Base-by-base conservation (phyloP, 2,888 invertebrate species). In the Orthonevra nobilis region DNA sequence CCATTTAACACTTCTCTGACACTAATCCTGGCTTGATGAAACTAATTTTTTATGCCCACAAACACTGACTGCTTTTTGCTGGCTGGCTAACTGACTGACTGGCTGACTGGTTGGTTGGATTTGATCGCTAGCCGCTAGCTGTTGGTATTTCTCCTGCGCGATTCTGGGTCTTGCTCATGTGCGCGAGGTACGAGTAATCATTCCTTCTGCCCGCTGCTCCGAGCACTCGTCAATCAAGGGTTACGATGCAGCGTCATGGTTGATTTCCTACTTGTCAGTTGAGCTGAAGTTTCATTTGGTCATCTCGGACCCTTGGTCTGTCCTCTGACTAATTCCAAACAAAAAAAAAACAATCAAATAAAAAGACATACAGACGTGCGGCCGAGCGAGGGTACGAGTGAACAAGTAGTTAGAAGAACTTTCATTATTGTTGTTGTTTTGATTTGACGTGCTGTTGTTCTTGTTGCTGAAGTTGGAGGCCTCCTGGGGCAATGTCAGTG, bases 1-100 rank as follows among this genome's bases (percentile, higher is more conserved):
- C 88, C 88, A 88, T 88, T 88, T 88, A 88, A 88, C 88, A 88
- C 88, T 85, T 87, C 87, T 88, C 85, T 87, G 88, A 88, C 88
- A 87, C 86, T 88, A 88, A 88, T 88, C 88, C 88, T 85, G 85
- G 84, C 86, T 87, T 86, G 88, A 88, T 88, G 88, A 88, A 88
- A 88, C 87, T 87, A 86, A 88, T 87, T 88, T 87, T 86, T 87
- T 86, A 79, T 79, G 73, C 79, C 79, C 73, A 79, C 79, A 79
- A 79, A 79, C 73, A 73, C 28, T 56, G 79, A 61, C 79, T 79
- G 73, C 66, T 66, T 73, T 60, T 79, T 66, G 56, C 70, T 70
- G 72, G 32, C 64, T 64, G 75, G n/a, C n/a, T n/a, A n/a, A 44
- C 50, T 77, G 70, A 30, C 46, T 58, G 74, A 34, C 15, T 12